Evolutionary conservation across 2,113 vertebrate species (phyloP).

Genomic region (Marmota monax): DNA sequence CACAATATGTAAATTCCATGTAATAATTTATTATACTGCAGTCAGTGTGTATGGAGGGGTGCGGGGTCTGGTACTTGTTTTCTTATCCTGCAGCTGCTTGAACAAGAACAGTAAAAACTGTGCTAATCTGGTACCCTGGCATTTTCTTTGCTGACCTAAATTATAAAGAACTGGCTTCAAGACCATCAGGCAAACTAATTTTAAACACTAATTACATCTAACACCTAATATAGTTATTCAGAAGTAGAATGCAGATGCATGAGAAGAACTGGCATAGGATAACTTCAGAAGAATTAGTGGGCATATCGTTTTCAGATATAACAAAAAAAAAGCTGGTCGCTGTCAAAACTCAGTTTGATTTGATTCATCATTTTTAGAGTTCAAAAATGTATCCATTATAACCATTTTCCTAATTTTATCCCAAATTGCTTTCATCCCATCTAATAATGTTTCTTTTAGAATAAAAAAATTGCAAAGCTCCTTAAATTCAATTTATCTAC

Average conservation of each 20-base stretch:
- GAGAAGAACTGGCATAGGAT: not conserved
- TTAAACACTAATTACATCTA: constrained; percentile 80
- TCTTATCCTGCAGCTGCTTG: constrained; percentile 55
- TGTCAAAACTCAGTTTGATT: not conserved
- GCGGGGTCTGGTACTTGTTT: not conserved
- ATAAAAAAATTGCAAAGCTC: constrained; percentile 6
- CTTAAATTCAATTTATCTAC: not conserved
- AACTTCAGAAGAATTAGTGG: constrained; percentile 58
- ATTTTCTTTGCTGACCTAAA: constrained; percentile 82
- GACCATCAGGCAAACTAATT: constrained; percentile 81
- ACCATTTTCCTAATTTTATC: constrained; percentile 28
- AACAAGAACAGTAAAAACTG: constrained; percentile 58
- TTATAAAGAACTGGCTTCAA: constrained; percentile 83
- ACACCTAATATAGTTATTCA: constrained; percentile 75
- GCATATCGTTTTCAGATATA: constrained; percentile 47
- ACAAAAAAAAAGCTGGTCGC: not conserved
- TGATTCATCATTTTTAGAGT: constrained; percentile 42
- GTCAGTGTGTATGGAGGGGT: no score
- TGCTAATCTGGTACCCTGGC: constrained; percentile 67
- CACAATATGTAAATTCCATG: constrained; percentile 1
- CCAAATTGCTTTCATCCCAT: not conserved
- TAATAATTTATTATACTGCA: not conserved
- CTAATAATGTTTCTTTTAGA: constrained; percentile 35
- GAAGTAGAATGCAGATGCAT: constrained; percentile 49
- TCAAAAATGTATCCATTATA: constrained; percentile 1